These are phyloP conservation scores for Pollenia amentaria DNA, from an alignment of 2,888 invertebrate genomes.

Conservation along the genomic window DNA sequence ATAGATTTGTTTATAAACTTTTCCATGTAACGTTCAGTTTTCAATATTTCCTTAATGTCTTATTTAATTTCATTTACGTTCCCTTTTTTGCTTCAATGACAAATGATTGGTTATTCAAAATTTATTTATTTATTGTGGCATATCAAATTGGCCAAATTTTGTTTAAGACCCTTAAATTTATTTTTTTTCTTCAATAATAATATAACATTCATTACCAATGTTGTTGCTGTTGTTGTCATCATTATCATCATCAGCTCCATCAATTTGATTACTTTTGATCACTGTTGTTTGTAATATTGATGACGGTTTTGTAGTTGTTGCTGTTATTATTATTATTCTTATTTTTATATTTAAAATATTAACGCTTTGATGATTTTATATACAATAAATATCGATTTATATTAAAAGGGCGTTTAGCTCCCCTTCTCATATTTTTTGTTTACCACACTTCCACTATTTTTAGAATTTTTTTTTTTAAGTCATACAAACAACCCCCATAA, in stretches of 20 bases:
- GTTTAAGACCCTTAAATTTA: background rate
- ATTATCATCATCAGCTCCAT: background rate
- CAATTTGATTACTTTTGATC: conserved; percentile 8
- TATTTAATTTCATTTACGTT: background rate
- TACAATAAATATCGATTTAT: conserved; percentile 50
- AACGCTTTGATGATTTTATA: conserved; percentile 65
- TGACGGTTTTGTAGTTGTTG: conserved; percentile 18
- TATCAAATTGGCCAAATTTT: conserved; percentile 20
- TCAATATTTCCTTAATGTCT: background rate
- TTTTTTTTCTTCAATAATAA: conserved; percentile 7
- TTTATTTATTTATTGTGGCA: conserved; percentile 27
- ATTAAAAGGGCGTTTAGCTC: conserved; percentile 27
- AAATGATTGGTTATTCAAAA: conserved; percentile 42
- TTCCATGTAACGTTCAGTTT: background rate
- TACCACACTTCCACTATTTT: background rate
- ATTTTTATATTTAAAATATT: conserved; percentile 60
- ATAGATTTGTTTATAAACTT: background rate
- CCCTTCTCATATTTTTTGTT: background rate
- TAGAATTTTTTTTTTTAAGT: conserved; percentile 4
- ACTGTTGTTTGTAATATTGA: conserved; percentile 20
- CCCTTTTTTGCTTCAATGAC: background rate
- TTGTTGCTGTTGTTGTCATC: too few relatives aligned
- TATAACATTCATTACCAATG: conserved; percentile 3
- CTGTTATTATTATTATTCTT: background rate
- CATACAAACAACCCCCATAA: conserved; percentile 31